Percentiles rank a stretch among this genome's conserved stretches.
These are phyloP conservation scores for Poliocrania exsul DNA, from an alignment of 2,797 vertebrate species.

Conservation along the genomic window DNA sequence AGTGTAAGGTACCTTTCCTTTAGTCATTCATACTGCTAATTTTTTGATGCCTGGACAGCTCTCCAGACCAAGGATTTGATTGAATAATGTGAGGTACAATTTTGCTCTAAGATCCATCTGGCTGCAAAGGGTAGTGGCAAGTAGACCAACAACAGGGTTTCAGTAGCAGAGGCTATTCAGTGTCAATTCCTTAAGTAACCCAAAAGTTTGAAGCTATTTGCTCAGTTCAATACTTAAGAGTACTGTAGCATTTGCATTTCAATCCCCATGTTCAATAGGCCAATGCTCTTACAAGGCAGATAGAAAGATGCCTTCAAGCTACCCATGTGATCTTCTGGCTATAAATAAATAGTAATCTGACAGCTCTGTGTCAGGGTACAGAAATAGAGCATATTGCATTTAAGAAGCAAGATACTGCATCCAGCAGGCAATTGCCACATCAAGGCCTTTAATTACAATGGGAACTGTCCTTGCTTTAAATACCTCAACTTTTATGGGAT, in stretches of 20 bases:
- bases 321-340: background rate
- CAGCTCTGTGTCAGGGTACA: background rate
- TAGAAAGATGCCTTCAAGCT: background rate
- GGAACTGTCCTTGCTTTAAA: slow-evolving; percentile 54
- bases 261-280: background rate
- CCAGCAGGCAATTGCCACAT: slow-evolving; percentile 1
- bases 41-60: background rate
- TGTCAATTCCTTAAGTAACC: background rate
- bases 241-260: background rate
- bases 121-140: background rate
- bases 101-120: background rate
- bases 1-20: background rate
- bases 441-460: slow-evolving; percentile 60
- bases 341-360: slow-evolving; percentile 14
- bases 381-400: slow-evolving; percentile 14
- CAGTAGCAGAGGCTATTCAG: background rate
- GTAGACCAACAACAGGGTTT: background rate
- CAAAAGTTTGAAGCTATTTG: background rate
- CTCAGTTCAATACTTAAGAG: background rate
- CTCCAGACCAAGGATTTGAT: background rate
- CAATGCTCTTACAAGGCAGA: background rate
- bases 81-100: background rate
- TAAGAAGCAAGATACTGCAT: background rate
- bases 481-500: slow-evolving; percentile 40
- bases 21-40: background rate